A percentile compares a stretch with the other conserved stretches of the same genome.
These are phyloP conservation scores for Drosophila erecta DNA, from an alignment of 1,140 invertebrate genomes.

Conservation along the genomic window DNA sequence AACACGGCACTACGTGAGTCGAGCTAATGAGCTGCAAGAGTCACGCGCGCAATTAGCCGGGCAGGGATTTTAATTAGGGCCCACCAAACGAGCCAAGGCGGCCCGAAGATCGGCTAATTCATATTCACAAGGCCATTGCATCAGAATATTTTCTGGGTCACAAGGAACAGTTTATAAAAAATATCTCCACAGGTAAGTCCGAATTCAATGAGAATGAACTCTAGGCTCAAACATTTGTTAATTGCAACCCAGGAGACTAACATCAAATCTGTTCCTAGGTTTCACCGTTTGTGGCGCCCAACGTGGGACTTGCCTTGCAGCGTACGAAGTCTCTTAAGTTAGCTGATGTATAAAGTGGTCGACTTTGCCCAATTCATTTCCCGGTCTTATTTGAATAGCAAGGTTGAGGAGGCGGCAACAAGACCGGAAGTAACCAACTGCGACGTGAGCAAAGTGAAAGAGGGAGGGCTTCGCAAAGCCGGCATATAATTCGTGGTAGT, in stretches of 20 bases:
- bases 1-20: conserved; percentile 46
- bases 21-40: conserved; percentile 60
- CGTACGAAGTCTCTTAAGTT: background rate
- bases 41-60: conserved; percentile 53
- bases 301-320: background rate
- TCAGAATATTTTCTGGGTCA: background rate
- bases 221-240: no score
- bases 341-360: background rate
- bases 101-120: conserved; percentile 93
- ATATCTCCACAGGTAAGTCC: background rate
- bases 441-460: background rate
- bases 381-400: background rate
- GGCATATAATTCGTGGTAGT: background rate
- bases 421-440: background rate
- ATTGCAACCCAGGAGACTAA: background rate
- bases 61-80: conserved; percentile 51
- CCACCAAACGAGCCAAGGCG: conserved; percentile 86
- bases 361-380: background rate
- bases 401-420: background rate
- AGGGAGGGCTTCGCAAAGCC: no score
- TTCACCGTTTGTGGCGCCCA: background rate
- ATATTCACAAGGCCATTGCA: conserved; percentile 89
- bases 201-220: background rate
- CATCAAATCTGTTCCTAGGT: background rate
- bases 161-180: background rate